phyloP scores from a whole-genome alignment of 2,797 vertebrate species.

The Tapirus indicus region DNA sequence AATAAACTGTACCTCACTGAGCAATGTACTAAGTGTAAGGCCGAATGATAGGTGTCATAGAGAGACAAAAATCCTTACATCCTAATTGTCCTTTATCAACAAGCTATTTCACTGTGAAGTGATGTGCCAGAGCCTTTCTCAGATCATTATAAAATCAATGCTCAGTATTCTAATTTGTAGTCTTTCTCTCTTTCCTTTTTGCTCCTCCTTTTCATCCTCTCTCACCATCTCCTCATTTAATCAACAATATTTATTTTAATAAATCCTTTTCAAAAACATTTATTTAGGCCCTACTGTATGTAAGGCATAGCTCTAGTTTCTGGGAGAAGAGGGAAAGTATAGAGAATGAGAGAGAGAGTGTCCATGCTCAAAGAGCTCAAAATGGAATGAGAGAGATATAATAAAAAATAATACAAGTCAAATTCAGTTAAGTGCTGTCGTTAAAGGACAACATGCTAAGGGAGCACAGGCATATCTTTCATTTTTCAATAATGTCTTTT shows the following conservation, averaged over 20 bases:
- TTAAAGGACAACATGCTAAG: background rate
- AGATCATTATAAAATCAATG: background rate
- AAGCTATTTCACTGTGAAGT: background rate
- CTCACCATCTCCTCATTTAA: background rate
- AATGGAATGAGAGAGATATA: background rate
- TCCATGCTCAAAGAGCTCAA: background rate
- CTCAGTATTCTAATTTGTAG: background rate
- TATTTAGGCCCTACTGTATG: background rate
- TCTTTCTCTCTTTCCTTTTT: background rate
- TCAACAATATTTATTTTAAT: background rate
- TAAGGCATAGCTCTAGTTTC: background rate
- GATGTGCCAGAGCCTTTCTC: background rate
- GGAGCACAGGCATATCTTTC: background rate
- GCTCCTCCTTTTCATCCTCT: background rate
- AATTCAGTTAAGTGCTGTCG: background rate
- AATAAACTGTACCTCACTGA: background rate
- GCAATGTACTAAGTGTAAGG: rapidly evolving
- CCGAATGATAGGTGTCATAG: background rate
- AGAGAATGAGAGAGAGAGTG: background rate
- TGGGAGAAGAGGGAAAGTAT: background rate
- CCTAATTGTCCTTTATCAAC: background rate
- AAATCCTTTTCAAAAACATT: background rate
- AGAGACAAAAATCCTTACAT: background rate
- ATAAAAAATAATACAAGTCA: background rate
- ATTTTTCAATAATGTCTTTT: background rate